These are phyloP conservation scores for Steromphala cineraria DNA, from an alignment of 2,888 invertebrate species.

Conservation along the genomic window DNA sequence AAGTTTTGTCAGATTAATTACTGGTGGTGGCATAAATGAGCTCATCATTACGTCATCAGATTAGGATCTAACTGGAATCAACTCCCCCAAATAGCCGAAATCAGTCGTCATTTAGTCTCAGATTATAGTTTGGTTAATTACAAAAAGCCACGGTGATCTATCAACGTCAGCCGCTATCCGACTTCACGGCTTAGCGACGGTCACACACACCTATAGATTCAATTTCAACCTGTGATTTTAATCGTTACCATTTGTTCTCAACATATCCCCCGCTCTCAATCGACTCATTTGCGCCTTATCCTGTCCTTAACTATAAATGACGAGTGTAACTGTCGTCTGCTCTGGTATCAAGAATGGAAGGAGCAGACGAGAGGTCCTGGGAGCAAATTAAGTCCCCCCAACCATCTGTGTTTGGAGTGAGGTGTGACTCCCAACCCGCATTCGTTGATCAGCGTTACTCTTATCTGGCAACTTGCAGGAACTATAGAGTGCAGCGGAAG, in stretches of 20 bases:
- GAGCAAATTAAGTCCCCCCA: not conserved
- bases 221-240: constrained; percentile 2
- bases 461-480: no score
- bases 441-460: not conserved
- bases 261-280: not conserved
- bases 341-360: not conserved
- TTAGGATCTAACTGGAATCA: no score
- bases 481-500: no score
- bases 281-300: not conserved
- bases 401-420: not conserved
- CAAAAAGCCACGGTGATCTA: not conserved
- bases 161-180: not conserved
- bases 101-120: no score
- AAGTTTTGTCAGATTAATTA: no score
- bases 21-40: no score
- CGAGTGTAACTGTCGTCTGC: not conserved
- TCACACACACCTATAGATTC: not conserved
- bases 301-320: not conserved
- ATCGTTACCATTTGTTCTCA: not conserved
- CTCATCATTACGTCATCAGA: no score
- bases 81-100: no score
- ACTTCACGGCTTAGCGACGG: not conserved
- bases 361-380: not conserved
- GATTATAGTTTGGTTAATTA: no score
- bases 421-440: not conserved